phyloP scores from a whole-genome alignment of 2,797 vertebrate genomes.

The Danio kyathit region DNA sequence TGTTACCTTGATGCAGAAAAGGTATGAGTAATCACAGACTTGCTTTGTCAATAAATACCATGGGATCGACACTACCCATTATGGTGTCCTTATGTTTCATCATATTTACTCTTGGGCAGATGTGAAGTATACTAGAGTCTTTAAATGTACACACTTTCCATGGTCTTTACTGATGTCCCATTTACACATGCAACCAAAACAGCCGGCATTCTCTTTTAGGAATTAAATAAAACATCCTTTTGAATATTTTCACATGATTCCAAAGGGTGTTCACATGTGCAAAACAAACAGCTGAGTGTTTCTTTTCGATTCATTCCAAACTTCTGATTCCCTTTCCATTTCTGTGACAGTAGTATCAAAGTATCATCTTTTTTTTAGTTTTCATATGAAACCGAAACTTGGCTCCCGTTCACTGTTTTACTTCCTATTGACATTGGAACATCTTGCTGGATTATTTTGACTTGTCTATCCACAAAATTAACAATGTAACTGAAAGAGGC shows the following conservation, averaged over 20 bases:
- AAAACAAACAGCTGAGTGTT: constrained; percentile 3
- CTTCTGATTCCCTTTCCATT: background rate
- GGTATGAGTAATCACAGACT: too few relatives aligned
- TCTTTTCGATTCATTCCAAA: background rate
- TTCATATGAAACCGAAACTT: constrained; percentile 3
- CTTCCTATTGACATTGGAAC: background rate
- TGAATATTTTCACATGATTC: constrained; percentile 56
- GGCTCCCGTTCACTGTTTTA: background rate
- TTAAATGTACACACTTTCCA: too few relatives aligned
- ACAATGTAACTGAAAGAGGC: constrained; percentile 3
- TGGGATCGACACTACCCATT: too few relatives aligned
- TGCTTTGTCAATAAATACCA: too few relatives aligned
- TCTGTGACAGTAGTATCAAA: background rate
- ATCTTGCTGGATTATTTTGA: background rate
- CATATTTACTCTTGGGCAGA: too few relatives aligned
- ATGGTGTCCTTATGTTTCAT: too few relatives aligned
- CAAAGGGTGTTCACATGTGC: constrained; percentile 35
- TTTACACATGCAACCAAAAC: too few relatives aligned
- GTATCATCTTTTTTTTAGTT: constrained; percentile 1
- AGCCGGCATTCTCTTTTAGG: constrained; percentile 33
- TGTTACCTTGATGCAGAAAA: too few relatives aligned
- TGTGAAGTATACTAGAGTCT: too few relatives aligned
- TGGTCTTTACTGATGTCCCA: too few relatives aligned
- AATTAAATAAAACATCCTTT: constrained; percentile 54
- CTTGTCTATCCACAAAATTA: constrained; percentile 30